Evolutionary conservation across 1,140 invertebrate species (phyloP).

Genomic region (Drosophila obscura): DNA sequence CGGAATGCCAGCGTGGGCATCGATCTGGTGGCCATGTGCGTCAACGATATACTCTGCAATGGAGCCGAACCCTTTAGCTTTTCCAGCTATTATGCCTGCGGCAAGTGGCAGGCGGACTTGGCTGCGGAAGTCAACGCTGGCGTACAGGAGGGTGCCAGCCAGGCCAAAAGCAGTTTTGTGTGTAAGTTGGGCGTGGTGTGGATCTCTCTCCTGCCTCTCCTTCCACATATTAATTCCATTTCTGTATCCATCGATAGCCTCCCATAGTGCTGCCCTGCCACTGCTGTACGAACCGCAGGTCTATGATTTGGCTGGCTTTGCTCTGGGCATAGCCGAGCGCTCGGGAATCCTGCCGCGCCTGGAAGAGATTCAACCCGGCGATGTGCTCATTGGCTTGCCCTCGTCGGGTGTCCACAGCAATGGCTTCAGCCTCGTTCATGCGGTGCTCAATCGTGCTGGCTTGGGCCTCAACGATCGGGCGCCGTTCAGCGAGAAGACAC

Average conservation of each 20-base stretch:
- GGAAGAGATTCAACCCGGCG: conserved; percentile 89
- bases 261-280: conserved; percentile 98
- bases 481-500: conserved; percentile 90
- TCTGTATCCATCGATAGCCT: conserved; percentile 85
- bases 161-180: conserved; percentile 93
- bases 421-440: conserved; percentile 96
- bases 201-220: too few relatives aligned
- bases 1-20: conserved; percentile 94
- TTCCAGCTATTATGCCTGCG: conserved; percentile 97
- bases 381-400: conserved; percentile 93
- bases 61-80: conserved; percentile 97
- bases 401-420: conserved; percentile 98
- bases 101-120: conserved; percentile 89
- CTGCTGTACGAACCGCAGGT: conserved; percentile 94
- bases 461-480: conserved; percentile 88
- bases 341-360: conserved; percentile 89
- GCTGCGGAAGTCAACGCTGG: conserved; percentile 91
- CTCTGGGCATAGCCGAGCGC: conserved; percentile 95
- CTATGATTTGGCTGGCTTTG: conserved; percentile 98
- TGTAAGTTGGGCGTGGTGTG: conserved; percentile 85
- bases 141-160: conserved; percentile 92
- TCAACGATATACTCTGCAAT: conserved; percentile 97
- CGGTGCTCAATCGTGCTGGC: conserved; percentile 89
- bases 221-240: neutral
- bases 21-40: conserved; percentile 99